These are phyloP conservation scores for Sinohyriopsis cumingii DNA, from an alignment of 2,888 invertebrate species.

Conservation along the genomic window DNA sequence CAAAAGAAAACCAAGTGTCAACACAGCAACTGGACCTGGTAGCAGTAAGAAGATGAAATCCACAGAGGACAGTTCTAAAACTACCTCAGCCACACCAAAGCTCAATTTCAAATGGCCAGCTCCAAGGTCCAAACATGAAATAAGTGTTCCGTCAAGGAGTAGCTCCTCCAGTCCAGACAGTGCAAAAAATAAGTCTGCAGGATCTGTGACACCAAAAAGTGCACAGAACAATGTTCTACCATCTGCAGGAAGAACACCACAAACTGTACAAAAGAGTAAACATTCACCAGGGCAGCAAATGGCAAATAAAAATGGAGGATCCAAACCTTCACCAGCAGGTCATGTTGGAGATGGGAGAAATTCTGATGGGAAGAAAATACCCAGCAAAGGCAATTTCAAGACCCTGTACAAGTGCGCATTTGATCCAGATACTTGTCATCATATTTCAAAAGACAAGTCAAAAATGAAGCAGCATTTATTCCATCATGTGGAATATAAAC, in stretches of 20 bases:
- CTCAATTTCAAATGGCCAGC: slow-evolving; percentile 22
- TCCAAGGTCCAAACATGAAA: slow-evolving; percentile 18
- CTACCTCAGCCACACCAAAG: slow-evolving; percentile 1
- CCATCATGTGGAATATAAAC: slow-evolving; percentile 41
- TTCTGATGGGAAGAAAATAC: slow-evolving; percentile 18
- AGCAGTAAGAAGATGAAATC: not conserved
- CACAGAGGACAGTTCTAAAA: not conserved
- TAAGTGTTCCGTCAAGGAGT: too few relatives aligned
- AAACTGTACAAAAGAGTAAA: not conserved
- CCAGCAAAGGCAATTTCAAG: slow-evolving; percentile 29
- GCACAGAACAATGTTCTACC: not conserved
- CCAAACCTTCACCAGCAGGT: not conserved
- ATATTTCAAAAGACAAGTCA: slow-evolving; percentile 41
- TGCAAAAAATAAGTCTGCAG: not conserved
- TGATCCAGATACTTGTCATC: slow-evolving; percentile 37
- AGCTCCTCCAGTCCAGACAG: not conserved
- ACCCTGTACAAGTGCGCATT: slow-evolving; percentile 41
- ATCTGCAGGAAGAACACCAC: too few relatives aligned
- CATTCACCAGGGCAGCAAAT: not conserved
- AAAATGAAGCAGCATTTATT: slow-evolving; percentile 42
- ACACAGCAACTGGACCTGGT: too few relatives aligned
- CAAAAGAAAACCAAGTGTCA: too few relatives aligned
- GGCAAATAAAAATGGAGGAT: not conserved
- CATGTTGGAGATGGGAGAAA: not conserved
- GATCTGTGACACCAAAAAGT: not conserved